Base-by-base conservation (phyloP, 2,797 vertebrate species). In the Leptodactylus fallax region DNA sequence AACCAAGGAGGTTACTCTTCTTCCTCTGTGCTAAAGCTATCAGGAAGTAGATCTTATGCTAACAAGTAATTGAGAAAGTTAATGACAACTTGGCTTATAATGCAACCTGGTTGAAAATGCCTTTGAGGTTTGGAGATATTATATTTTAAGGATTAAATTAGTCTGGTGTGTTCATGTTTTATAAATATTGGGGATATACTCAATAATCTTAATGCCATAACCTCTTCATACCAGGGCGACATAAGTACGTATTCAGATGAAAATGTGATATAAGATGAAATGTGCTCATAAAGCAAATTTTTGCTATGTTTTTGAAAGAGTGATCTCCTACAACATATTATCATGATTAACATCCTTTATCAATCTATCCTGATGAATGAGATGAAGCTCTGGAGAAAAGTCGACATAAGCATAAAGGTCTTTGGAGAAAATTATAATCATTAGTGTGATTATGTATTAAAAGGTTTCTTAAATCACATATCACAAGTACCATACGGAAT, bases 361-460 rank as follows among this genome's bases (percentile, higher is more conserved):
- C 58, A 81, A 81, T 81, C 36, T 47, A 61, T 81, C 2, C 23
- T 49, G 19, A 45, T 23, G 79, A 81, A 47, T 61, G 11, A 16
- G 45, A 17, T 61, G 21, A 85, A 16, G 13, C 56, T 77, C 55
- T 27, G 63, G 71, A 60, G 56, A 61, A 80, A 85, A 49, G 71
- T 36, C 36, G 53, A 25, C 56, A 85, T 61, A 76, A 58, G 9
- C 69, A 9, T 47, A 85, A 49, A 47, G 36, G 72, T n/a, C 36
- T 47, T 51, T 65, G 17, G 60, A 85, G 60, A 65, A 65, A 86
- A 87, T 82, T 77, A 87, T 55, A 87, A 74, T 53, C 69, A 87
- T 82, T 82, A 77, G 56, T 77, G 72, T 65, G 60, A 87, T 77
- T 78, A 83, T 87, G 60, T 65, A 82, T 83, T 87, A 77, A 87